Base-by-base conservation (phyloP, 2,888 invertebrate genomes). In the Erynnis tages region DNA sequence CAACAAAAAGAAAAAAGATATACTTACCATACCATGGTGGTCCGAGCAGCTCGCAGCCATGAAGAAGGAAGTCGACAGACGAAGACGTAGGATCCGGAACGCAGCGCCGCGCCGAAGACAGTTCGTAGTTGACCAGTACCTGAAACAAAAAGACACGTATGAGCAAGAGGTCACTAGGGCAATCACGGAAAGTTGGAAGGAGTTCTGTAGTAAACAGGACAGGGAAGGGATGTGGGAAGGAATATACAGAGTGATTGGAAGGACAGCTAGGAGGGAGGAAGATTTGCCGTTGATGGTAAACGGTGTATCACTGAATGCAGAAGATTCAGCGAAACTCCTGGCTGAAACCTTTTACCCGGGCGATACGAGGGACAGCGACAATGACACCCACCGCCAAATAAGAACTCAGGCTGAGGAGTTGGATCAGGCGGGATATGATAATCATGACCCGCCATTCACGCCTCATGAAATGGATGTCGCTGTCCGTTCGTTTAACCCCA, bases 391-490 rank as follows among this genome's bases (percentile, higher is more conserved):
- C 5, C n/a, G 19, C n/a, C 6, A 5, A 0, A 14, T 40, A 0
- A 13, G 40, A 4, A 8, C 4, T 5, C 23, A 4, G 14, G 40
- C 40, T 4, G 14, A 14, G 10, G 10, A 37, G 21, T 6, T 37
- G 21, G 21, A 37, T 21, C 10, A 6, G 43, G n/a, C n/a, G n/a
- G n/a, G n/a, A n/a, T n/a, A n/a, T 8, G 30, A 30, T 11, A 11
- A 11, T n/a, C n/a, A 11, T 25, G 44, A 44, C 21, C 44, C 44
- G 10, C 44, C 44, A 4, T 34, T 45, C 14, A 45, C 44, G 0
- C 4, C 10, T 5, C 13, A 7, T 5, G 44, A 45, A 23, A 21
- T 45, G 2, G 10, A 8, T 0, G 7, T 8, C 3, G 32, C 34
- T 5, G 21, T 8, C 7, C n/a, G 14, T 1, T 13, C 13, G 6